Base-by-base conservation (phyloP, 2,797 vertebrate species). In the Acipenser oxyrinchus region DNA sequence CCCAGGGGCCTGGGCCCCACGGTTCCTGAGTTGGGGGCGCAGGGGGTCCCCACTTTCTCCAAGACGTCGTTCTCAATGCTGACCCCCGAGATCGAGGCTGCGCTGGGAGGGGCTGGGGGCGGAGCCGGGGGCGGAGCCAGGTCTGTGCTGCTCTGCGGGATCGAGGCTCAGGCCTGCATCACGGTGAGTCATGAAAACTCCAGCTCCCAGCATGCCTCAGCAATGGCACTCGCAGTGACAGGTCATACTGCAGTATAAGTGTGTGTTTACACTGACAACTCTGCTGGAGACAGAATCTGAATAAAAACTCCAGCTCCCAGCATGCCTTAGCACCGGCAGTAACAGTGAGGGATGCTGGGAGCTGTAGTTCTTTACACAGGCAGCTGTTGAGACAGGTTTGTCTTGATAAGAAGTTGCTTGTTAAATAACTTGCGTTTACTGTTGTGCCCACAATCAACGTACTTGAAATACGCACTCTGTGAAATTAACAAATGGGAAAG, bases 61-160 rank as follows among this genome's bases (percentile, higher is more conserved):
- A 96, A 96, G 75, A 95, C 93, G 0, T 86, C 83, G 63, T 94
- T 96, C 75, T 94, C 89, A 70, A 96, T 95, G 94, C 77, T 95
- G 71, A 89, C 79, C 2, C 90, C 89, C 0, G 71, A 69, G 0
- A 68, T 82, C 67, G 72, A 55, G 52, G 59, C 18, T 51, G 76
- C 82, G 63, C 75, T 87, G 62, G 76, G 79, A 4, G 88, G 91
- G 66, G 70, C n/a, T n/a, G n/a, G n/a, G 83, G 77, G 82, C 79
- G 67, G 73, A 85, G 69, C 82, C 91, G 53, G 60, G 84, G 68
- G 75, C 48, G 88, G 88, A 13, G 84, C 91, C 50, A 82, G 79
- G 73, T 91, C 90, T 4, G 87, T 90, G n/a, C 90, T 96, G 53
- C 79, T 96, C 60, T 96, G 94, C 68, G 94, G 94, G 72, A 88